These are phyloP conservation scores for Pteronotus mesoamericanus DNA, from an alignment of 2,797 vertebrate species.

Conservation along the genomic window DNA sequence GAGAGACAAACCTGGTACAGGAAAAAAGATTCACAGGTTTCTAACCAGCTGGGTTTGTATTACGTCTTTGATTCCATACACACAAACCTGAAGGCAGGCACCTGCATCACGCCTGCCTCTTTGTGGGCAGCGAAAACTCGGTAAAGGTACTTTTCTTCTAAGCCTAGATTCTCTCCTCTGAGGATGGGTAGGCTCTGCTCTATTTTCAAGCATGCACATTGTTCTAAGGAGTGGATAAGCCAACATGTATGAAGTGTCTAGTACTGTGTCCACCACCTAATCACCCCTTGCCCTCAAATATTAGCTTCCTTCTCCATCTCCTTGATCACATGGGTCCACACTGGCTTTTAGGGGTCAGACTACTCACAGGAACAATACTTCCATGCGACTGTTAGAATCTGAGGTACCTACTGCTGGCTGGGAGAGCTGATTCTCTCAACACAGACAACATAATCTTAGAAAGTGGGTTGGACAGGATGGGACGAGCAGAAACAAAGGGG, in stretches of 20 bases:
- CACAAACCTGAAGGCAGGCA: not conserved
- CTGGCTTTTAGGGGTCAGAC: not conserved
- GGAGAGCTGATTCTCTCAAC: not conserved
- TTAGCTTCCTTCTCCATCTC: not conserved
- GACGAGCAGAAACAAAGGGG: not conserved
- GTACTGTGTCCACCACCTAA: fast-evolving
- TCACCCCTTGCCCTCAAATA: not conserved
- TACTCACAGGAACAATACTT: not conserved
- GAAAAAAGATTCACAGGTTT: not conserved
- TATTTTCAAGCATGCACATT: not conserved
- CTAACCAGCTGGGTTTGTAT: not conserved
- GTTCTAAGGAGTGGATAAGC: not conserved
- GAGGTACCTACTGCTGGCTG: fast-evolving
- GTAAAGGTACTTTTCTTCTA: not conserved
- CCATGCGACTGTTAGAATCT: not conserved
- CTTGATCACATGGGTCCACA: not conserved
- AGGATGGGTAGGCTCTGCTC: not conserved
- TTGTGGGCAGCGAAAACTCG: not conserved
- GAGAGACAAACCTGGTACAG: not conserved
- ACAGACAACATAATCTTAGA: not conserved
- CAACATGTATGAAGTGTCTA: not conserved
- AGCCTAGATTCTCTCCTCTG: not conserved
- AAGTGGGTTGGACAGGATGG: not conserved
- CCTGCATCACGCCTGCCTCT: not conserved
- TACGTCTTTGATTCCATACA: not conserved